Conservation (phyloP, 2,113 vertebrate genomes). For the Chascanopsetta lugubris region DNA sequence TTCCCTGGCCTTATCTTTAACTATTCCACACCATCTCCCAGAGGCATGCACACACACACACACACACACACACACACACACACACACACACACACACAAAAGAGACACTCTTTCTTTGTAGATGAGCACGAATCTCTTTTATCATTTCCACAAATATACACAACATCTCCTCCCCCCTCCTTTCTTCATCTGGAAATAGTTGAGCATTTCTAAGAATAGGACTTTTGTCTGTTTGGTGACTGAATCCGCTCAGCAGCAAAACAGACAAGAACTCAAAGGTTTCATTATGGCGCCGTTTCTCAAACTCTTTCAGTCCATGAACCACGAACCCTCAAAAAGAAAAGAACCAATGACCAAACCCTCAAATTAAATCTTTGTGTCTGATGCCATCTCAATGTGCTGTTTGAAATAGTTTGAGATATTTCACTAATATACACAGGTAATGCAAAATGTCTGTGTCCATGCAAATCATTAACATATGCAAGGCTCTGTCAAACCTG, state of each 20-base stretch:
- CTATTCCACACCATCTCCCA: constrained; percentile 38
- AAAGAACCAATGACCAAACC: no score
- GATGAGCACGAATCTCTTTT: constrained; percentile 22
- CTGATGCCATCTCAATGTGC: no score
- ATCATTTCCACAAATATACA: constrained; percentile 26
- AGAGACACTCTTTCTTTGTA: constrained; percentile 12
- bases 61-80: constrained; percentile 7
- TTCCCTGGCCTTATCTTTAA: constrained; percentile 43
- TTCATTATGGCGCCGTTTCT: no score
- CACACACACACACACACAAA: constrained; percentile 5
- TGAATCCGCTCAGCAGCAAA: not conserved
- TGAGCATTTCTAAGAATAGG: constrained; percentile 6
- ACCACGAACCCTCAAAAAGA: no score
- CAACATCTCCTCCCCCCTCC: not conserved
- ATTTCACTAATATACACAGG: no score
- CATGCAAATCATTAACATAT: no score
- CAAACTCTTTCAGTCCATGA: no score
- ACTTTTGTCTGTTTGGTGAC: not conserved
- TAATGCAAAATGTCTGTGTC: no score
- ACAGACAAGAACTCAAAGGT: no score
- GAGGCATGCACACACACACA: constrained; percentile 15
- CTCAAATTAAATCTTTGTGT: no score
- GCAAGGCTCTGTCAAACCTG: no score
- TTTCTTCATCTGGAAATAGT: constrained; percentile 1
- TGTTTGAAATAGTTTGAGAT: no score